phyloP scores from a whole-genome alignment of 2,888 invertebrate species.

The Mechanitis messenoides region DNA sequence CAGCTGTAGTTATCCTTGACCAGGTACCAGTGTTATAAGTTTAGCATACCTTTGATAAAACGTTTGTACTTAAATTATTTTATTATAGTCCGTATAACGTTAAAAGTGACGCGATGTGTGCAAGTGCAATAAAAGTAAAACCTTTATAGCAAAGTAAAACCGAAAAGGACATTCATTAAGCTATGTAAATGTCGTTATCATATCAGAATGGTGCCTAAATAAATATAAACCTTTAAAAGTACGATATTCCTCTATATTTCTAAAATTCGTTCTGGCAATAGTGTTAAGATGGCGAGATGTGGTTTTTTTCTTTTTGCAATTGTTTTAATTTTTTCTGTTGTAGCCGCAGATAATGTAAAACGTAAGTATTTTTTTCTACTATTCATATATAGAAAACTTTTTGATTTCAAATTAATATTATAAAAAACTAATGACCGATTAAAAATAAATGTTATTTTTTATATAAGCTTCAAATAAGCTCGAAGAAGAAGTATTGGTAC shows the following conservation, averaged over 20 bases:
- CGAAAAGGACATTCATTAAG: conserved; percentile 17
- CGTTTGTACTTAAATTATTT: conserved; percentile 5
- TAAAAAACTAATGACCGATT: too few species aligned
- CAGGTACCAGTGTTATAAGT: not conserved
- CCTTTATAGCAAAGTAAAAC: conserved; percentile 16
- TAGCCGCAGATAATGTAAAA: conserved; percentile 12
- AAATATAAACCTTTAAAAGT: conserved; percentile 15
- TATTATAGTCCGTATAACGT: conserved; percentile 6
- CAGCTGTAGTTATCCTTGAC: conserved; percentile 10
- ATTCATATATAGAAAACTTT: too few species aligned
- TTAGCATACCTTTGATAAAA: conserved; percentile 8
- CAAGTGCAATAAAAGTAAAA: conserved; percentile 6
- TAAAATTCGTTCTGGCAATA: not conserved
- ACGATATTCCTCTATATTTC: not conserved
- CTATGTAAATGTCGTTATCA: conserved; percentile 18
- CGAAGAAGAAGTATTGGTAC: conserved; percentile 28
- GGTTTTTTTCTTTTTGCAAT: not conserved
- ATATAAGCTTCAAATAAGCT: conserved; percentile 29
- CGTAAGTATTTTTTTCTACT: conserved; percentile 12
- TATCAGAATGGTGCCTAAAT: conserved; percentile 12
- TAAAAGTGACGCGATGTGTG: not conserved
- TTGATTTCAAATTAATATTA: not conserved
- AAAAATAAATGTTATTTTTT: not conserved
- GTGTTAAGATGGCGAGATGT: conserved; percentile 7
- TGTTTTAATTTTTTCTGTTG: not conserved